Conservation (phyloP, 53 echinoderm and acorn worm genomes). For the Echinometra lucunter region DNA sequence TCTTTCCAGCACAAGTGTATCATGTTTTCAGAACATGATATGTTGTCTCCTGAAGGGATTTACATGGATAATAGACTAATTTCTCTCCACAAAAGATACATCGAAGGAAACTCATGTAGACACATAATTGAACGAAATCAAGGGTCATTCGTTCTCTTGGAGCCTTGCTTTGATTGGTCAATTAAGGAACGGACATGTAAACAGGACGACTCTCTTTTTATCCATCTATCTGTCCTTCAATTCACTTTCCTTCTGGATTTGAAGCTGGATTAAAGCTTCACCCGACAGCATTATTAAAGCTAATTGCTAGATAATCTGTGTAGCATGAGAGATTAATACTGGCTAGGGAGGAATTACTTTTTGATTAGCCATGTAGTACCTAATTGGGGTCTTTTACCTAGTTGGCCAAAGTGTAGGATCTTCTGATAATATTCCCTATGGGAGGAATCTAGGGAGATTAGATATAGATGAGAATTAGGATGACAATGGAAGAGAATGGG, state of each 20-base stretch:
- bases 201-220: neutral
- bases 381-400: neutral
- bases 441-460: neutral
- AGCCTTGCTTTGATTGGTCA: neutral
- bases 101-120: neutral
- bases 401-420: neutral
- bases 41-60: neutral
- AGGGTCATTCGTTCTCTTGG: neutral
- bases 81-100: neutral
- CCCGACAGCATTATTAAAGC: neutral
- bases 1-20: no score
- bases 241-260: conserved; percentile 8
- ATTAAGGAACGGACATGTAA: conserved; percentile 2
- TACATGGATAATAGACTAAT: conserved; percentile 1
- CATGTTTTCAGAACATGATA: neutral
- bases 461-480: neutral
- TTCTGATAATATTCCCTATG: neutral
- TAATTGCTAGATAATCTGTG: conserved; percentile 43
- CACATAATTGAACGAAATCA: neutral
- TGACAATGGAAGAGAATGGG: neutral
- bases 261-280: neutral
- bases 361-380: conserved; percentile 13
- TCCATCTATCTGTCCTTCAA: neutral
- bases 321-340: neutral
- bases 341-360: neutral